A percentile compares a stretch with the other conserved stretches of the same genome.
Conservation (phyloP, 2,113 vertebrate genomes). For the Protobothrops mucrosquamatus region DNA sequence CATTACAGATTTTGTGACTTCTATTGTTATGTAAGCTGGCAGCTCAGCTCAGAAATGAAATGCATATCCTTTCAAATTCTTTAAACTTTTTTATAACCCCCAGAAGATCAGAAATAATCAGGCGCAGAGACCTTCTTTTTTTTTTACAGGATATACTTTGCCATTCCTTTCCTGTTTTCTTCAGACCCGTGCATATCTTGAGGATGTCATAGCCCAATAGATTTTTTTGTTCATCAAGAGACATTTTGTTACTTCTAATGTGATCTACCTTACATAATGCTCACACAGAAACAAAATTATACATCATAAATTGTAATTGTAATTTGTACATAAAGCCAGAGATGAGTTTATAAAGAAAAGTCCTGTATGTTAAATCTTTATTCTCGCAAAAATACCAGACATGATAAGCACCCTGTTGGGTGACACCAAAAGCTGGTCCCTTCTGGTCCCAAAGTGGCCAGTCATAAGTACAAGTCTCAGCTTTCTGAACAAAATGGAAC, state of each 20-base stretch:
- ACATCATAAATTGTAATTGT: neutral
- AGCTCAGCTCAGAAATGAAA: constrained; percentile 19
- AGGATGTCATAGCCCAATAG: neutral
- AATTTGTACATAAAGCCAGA: neutral
- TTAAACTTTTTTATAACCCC: constrained; percentile 3
- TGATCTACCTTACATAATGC: neutral
- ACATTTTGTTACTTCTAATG: neutral
- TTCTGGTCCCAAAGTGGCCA: neutral
- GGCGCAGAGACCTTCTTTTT: neutral
- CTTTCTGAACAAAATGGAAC: neutral
- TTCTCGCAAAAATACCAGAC: neutral
- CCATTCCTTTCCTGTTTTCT: neutral
- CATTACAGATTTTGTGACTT: constrained; percentile 30
- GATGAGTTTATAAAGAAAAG: neutral
- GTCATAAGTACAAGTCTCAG: neutral
- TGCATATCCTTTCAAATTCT: constrained; percentile 2
- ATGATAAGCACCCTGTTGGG: neutral
- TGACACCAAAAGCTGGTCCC: neutral
- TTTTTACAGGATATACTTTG: neutral
- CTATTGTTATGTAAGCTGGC: neutral
- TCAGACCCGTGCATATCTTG: neutral
- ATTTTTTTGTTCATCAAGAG: neutral
- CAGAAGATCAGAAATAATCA: neutral
- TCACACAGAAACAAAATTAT: neutral
- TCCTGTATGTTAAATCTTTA: neutral